A percentile compares a stretch with the other conserved stretches of the same genome.
Conservation (phyloP, 2,113 vertebrate species). For the Dromaius novaehollandiae region DNA sequence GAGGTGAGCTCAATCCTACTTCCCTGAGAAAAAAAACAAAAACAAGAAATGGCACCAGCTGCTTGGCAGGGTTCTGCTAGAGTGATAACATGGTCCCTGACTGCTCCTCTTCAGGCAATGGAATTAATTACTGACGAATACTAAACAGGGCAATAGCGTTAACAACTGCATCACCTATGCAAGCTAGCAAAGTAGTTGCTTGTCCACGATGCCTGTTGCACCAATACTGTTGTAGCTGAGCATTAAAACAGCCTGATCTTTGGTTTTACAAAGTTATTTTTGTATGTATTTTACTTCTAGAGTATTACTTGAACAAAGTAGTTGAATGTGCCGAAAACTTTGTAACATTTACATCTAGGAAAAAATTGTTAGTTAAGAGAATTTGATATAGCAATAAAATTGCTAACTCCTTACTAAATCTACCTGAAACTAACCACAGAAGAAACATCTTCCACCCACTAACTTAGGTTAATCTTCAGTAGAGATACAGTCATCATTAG, state of each 20-base stretch:
- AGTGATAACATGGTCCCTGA: not conserved
- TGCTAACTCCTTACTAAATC: not conserved
- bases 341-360: not conserved
- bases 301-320: not conserved
- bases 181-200: not conserved
- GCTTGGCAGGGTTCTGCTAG: slow-evolving; percentile 41
- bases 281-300: not conserved
- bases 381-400: not conserved
- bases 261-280: not conserved
- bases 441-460: not conserved
- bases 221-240: too few relatives aligned
- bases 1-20: slow-evolving; percentile 8
- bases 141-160: not conserved
- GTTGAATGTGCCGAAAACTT: not conserved
- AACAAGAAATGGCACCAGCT: slow-evolving; percentile 37
- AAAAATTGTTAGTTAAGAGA: not conserved
- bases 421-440: not conserved
- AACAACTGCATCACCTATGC: not conserved
- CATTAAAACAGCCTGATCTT: too few relatives aligned
- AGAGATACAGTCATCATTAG: rapidly evolving
- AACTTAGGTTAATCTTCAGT: not conserved
- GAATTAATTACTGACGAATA: not conserved
- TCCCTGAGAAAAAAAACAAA: slow-evolving; percentile 12
- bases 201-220: not conserved
- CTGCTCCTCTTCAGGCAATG: not conserved